A percentile compares a stretch with the other conserved stretches of the same genome.
These are phyloP conservation scores for Eupithecia vulgata DNA, from an alignment of 2,888 invertebrate species.

Conservation along the genomic window DNA sequence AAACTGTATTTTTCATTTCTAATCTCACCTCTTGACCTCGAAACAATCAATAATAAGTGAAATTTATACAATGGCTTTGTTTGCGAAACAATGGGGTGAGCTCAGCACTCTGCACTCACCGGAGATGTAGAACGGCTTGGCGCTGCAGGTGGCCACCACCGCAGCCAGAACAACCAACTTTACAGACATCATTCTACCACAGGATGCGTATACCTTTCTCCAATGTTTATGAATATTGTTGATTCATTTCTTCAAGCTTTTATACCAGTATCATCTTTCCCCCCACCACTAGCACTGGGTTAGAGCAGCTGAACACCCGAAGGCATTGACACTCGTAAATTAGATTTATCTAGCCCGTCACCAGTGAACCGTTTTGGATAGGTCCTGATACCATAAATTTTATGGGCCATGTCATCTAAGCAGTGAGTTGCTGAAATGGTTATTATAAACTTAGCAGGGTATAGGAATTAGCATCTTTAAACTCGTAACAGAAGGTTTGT, in stretches of 20 bases:
- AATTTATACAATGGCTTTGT: slow-evolving; percentile 23
- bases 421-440: slow-evolving; percentile 51
- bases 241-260: slow-evolving; percentile 72
- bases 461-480: slow-evolving; percentile 11
- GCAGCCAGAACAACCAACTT: slow-evolving; percentile 63
- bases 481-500: slow-evolving; percentile 24
- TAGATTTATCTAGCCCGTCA: slow-evolving; percentile 66
- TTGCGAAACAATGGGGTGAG: slow-evolving; percentile 29
- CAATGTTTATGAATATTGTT: slow-evolving; percentile 66
- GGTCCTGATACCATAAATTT: slow-evolving; percentile 64
- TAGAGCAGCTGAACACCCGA: slow-evolving; percentile 57
- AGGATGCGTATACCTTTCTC: slow-evolving; percentile 65
- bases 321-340: slow-evolving; percentile 73
- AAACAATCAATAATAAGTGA: slow-evolving; percentile 22
- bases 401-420: slow-evolving; percentile 49
- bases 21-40: slow-evolving; percentile 29
- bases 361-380: slow-evolving; percentile 68
- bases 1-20: slow-evolving; percentile 30
- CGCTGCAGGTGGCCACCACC: slow-evolving; percentile 58
- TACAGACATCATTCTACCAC: slow-evolving; percentile 58
- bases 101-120: slow-evolving; percentile 51
- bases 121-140: slow-evolving; percentile 63
- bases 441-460: slow-evolving; percentile 29
- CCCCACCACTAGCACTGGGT: slow-evolving; percentile 70
- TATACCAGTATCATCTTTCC: slow-evolving; percentile 69